Conservation (phyloP, 2,113 vertebrate species). For the Anseranas semipalmata region DNA sequence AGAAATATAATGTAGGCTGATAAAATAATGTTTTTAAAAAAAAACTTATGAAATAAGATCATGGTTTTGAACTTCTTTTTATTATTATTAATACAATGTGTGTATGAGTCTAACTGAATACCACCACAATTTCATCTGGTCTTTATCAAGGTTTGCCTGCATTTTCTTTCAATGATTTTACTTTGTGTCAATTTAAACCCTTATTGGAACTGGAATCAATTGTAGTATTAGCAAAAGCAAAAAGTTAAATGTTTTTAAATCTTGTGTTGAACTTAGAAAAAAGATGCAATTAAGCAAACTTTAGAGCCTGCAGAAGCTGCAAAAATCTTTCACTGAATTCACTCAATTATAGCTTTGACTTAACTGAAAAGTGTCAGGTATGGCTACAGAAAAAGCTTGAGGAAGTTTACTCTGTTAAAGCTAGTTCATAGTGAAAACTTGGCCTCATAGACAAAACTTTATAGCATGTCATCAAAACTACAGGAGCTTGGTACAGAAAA, state of each 20-base stretch:
- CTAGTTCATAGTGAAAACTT: not conserved
- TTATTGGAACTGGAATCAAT: slow-evolving; percentile 61
- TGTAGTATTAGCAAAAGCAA: slow-evolving; percentile 46
- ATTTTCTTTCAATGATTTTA: slow-evolving; percentile 67
- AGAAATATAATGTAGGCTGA: slow-evolving; percentile 48
- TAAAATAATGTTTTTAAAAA: slow-evolving; percentile 14
- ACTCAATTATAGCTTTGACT: slow-evolving; percentile 16
- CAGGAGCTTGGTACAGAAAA: not conserved
- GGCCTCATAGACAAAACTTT: not conserved
- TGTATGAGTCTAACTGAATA: slow-evolving; percentile 55
- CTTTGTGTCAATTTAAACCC: slow-evolving; percentile 63
- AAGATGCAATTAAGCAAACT: slow-evolving; percentile 30
- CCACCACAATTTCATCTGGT: slow-evolving; percentile 52
- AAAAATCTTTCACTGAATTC: slow-evolving; percentile 35
- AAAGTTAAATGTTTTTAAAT: slow-evolving; percentile 57
- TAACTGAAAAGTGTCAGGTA: slow-evolving; percentile 1
- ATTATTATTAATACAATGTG: slow-evolving; percentile 70
- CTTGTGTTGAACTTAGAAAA: slow-evolving; percentile 23
- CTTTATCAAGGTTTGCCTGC: slow-evolving; percentile 66
- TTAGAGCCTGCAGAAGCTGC: slow-evolving; percentile 24
- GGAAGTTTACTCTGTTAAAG: not conserved
- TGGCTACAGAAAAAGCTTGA: not conserved
- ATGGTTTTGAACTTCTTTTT: slow-evolving; percentile 65
- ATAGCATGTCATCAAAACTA: not conserved
- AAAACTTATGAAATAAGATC: slow-evolving; percentile 66